These are phyloP conservation scores for Choristoneura rosaceana DNA, from an alignment of 2,888 invertebrate genomes.

Conservation along the genomic window DNA sequence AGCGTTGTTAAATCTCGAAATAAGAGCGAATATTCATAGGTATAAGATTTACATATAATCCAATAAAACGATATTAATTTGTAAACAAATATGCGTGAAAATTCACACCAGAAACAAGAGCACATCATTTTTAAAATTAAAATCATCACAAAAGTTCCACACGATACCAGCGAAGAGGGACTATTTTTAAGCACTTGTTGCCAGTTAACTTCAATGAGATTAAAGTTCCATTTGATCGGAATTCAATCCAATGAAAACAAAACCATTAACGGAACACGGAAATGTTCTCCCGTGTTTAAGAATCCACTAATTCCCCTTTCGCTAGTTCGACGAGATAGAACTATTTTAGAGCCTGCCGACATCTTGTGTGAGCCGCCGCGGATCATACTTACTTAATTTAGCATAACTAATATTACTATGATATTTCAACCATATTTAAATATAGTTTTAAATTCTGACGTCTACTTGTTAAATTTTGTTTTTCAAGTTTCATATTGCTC, in stretches of 20 bases:
- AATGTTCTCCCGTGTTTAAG: slow-evolving; percentile 60
- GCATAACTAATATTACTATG: background rate
- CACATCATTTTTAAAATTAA: background rate
- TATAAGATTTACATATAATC: no score
- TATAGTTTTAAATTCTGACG: no score
- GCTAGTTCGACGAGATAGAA: slow-evolving; percentile 69
- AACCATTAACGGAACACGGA: slow-evolving; percentile 62
- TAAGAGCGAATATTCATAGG: no score
- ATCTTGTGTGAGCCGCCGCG: background rate
- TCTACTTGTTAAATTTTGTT: no score
- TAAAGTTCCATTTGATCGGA: slow-evolving; percentile 44
- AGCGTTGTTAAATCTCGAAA: no score
- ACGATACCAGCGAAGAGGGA: background rate
- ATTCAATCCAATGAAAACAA: slow-evolving; percentile 38
- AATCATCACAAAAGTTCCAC: background rate
- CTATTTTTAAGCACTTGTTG: slow-evolving; percentile 6
- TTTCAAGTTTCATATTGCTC: no score
- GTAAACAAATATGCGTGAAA: no score
- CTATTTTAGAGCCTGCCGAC: slow-evolving; percentile 73
- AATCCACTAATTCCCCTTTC: slow-evolving; percentile 70
- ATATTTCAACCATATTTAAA: no score
- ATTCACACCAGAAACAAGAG: background rate
- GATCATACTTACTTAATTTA: background rate
- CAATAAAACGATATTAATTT: no score
- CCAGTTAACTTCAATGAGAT: slow-evolving; percentile 39